These are phyloP conservation scores for Melanostoma scalare DNA, from an alignment of 2,888 invertebrate genomes.

Conservation along the genomic window DNA sequence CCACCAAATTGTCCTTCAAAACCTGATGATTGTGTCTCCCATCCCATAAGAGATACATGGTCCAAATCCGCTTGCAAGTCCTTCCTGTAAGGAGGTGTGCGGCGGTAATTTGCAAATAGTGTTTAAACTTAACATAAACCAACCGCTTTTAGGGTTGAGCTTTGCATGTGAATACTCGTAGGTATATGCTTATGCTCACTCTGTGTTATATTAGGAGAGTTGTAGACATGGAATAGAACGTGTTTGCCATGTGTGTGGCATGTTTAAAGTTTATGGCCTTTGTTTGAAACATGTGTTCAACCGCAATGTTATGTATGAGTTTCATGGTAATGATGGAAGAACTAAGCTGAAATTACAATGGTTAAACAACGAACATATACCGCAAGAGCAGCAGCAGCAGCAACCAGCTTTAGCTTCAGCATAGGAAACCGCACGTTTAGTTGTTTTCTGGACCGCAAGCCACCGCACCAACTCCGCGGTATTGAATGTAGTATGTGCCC, in stretches of 20 bases:
- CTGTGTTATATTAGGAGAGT: not conserved
- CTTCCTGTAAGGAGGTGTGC: conserved; percentile 16
- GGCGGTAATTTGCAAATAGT: conserved; percentile 39
- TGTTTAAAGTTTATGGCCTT: conserved; percentile 69
- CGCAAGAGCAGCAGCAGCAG: conserved; percentile 26
- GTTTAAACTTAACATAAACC: conserved; percentile 42
- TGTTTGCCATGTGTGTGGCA: conserved; percentile 59
- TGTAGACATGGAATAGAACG: not conserved
- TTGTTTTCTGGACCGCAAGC: conserved; percentile 56
- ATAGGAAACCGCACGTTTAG: conserved; percentile 55
- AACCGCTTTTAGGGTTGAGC: conserved; percentile 36
- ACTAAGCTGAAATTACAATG: conserved; percentile 67
- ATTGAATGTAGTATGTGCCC: not conserved
- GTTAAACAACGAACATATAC: conserved; percentile 28
- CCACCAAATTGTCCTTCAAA: not conserved
- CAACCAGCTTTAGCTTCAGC: too few relatives aligned
- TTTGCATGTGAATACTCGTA: not conserved
- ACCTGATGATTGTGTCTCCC: too few relatives aligned
- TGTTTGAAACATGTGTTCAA: conserved; percentile 71
- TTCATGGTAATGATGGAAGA: conserved; percentile 69
- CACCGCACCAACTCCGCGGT: conserved; percentile 4
- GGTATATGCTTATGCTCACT: not conserved
- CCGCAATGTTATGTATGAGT: conserved; percentile 72
- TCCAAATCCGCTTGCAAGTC: conserved; percentile 45
- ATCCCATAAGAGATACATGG: not conserved